Evolutionary conservation across 2,888 invertebrate genomes (phyloP).

Genomic region (Strigamia crassipes): DNA sequence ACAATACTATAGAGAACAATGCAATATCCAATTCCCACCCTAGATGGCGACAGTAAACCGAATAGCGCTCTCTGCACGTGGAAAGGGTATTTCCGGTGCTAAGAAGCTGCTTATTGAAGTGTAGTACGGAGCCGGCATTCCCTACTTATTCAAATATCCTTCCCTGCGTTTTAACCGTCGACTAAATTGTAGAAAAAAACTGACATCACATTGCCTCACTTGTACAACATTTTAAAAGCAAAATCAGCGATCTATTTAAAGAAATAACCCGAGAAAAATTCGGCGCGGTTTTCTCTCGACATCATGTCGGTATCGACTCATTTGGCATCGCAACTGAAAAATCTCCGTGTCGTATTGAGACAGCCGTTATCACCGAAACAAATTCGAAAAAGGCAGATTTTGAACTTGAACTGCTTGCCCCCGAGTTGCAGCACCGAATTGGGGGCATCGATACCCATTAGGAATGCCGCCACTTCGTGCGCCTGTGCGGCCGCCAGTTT

Average conservation of each 20-base stretch:
- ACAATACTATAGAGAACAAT: background rate
- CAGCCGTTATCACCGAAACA: slow-evolving; percentile 43
- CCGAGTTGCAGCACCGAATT: background rate
- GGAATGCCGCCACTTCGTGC: background rate
- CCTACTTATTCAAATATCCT: background rate
- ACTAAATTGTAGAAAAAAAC: background rate
- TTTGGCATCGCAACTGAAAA: slow-evolving; percentile 45
- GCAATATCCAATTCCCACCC: background rate
- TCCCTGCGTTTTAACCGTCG: background rate
- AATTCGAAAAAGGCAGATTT: slow-evolving; percentile 24
- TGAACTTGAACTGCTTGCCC: background rate
- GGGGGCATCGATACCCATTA: background rate
- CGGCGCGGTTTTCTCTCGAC: background rate
- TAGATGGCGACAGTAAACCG: background rate
- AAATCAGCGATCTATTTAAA: background rate
- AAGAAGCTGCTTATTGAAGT: background rate
- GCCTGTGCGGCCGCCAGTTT: background rate
- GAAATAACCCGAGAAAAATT: background rate
- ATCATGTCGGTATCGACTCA: slow-evolving; percentile 45
- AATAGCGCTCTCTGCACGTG: background rate
- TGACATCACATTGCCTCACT: background rate
- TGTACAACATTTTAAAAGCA: background rate
- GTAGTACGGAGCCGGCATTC: background rate
- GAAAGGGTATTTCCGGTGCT: background rate
- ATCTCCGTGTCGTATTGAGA: slow-evolving; percentile 39